Conservation (phyloP, 1,140 invertebrate species). For the Subanguina moxae region DNA sequence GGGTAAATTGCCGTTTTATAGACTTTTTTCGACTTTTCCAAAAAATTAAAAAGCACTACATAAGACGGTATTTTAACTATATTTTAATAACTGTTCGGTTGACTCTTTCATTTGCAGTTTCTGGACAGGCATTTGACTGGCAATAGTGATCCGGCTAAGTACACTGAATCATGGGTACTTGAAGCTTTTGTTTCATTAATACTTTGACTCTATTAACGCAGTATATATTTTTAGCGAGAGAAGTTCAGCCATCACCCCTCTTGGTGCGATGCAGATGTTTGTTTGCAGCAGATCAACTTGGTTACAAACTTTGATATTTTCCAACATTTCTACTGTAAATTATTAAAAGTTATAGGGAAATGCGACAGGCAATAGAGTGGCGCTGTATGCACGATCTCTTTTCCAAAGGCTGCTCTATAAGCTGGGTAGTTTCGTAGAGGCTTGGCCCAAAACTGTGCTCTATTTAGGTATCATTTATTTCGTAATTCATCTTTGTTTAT, state of each 20-base stretch:
- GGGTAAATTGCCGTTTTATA: too few relatives aligned
- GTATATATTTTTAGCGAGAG: conserved; percentile 21
- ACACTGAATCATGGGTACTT: conserved; percentile 45
- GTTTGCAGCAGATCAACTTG: conserved; percentile 54
- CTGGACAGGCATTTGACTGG: conserved; percentile 49
- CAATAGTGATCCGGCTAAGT: conserved; percentile 52
- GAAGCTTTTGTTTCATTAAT: too few relatives aligned
- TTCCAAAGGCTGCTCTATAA: conserved; percentile 50
- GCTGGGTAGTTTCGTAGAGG: conserved; percentile 50
- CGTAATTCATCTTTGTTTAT: too few relatives aligned
- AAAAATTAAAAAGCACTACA: too few relatives aligned
- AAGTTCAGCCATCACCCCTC: conserved; percentile 57
- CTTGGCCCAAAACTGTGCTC: conserved; percentile 44
- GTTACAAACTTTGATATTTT: conserved; percentile 28
- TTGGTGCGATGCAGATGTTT: conserved; percentile 59
- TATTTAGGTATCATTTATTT: conserved; percentile 21
- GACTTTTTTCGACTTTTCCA: too few relatives aligned
- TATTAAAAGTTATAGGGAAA: conserved; percentile 46
- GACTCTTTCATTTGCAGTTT: conserved; percentile 47
- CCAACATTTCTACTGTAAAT: not conserved
- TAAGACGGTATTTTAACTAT: too few relatives aligned
- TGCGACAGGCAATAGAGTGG: conserved; percentile 50
- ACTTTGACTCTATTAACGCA: too few relatives aligned
- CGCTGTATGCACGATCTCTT: conserved; percentile 53
- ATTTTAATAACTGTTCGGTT: too few relatives aligned